Base-by-base conservation (phyloP, 2,113 vertebrate genomes). In the Heliornis fulica region DNA sequence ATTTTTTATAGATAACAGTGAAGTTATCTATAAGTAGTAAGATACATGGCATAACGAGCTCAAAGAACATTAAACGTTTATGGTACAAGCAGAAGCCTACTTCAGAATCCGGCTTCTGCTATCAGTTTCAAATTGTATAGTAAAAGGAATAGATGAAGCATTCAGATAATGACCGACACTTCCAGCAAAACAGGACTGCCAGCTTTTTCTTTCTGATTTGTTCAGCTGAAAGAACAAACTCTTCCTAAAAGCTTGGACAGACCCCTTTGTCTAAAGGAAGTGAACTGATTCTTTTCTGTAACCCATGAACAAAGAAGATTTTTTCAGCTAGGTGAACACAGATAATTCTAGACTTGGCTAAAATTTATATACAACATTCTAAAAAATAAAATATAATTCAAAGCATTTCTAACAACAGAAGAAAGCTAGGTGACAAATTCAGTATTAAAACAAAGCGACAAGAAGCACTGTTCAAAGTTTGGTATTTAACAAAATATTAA, bases 201-300 rank as follows among this genome's bases (percentile, higher is more conserved):
- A 72, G 36, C 53, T 83, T 91, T 61, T 91, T 48, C 40, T 5
- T 89, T 40, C 46, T 13, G 40, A 71, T 64, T 84, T 36, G 40
- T 71, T 96, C 72, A 79, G 82, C 48, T 63, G 31, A 63, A 89
- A 71, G 31, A 11, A 64, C 45, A 46, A 92, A 60, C 43, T 36
- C 61, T 32, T 7, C 75, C 91, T 83, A 94, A 94, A 87, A 86
- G 60, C 56, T 36, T 56, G n/a, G 29, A 81, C 74, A 84, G 77
- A 92, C 80, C 53, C 40, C 72, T 89, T 94, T 95, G 91, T 95
- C 57, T 72, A 72, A 82, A 74, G 77, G 60, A 94, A 94, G 34
- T 71, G 87, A 95, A 96, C 76, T 70, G 83, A 54, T 94, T 92
- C 77, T 74, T 71, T 82, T 40, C 64, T 79, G 64, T 50, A 46